phyloP scores from a whole-genome alignment of 2,888 invertebrate species.

The Boloria selene region DNA sequence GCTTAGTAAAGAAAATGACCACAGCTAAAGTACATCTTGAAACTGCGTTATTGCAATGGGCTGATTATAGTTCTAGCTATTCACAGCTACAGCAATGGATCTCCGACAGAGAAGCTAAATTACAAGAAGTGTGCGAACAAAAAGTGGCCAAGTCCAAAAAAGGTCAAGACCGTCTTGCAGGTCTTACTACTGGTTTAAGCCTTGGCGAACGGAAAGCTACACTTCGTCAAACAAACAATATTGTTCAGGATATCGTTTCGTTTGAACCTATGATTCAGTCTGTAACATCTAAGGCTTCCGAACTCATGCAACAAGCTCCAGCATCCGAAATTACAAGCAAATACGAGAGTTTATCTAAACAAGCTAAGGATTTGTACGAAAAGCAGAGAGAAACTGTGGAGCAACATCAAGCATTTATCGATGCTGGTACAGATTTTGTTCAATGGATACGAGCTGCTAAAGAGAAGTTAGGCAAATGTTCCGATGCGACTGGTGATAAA shows the following conservation, averaged over 20 bases:
- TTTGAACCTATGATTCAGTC: slow-evolving; percentile 99
- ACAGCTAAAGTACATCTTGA: slow-evolving; percentile 95
- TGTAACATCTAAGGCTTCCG: slow-evolving; percentile 95
- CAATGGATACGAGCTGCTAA: slow-evolving; percentile 96
- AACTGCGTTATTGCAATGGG: slow-evolving; percentile 96
- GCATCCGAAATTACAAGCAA: slow-evolving; percentile 95
- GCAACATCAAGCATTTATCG: slow-evolving; percentile 95
- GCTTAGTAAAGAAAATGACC: slow-evolving; percentile 94
- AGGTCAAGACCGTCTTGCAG: slow-evolving; percentile 85
- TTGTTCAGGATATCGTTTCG: slow-evolving; percentile 97
- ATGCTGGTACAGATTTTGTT: slow-evolving; percentile 94
- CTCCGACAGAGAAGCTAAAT: slow-evolving; percentile 94
- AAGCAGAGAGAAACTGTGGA: slow-evolving; percentile 95
- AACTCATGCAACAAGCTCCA: slow-evolving; percentile 94
- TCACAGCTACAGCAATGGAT: slow-evolving; percentile 97
- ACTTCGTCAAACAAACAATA: slow-evolving; percentile 94
- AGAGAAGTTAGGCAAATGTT: slow-evolving; percentile 94
- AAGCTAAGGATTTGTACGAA: slow-evolving; percentile 94
- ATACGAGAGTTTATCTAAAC: slow-evolving; percentile 94
- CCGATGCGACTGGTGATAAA: slow-evolving; percentile 95
- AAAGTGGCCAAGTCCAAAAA: slow-evolving; percentile 91
- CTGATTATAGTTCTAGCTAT: slow-evolving; percentile 96
- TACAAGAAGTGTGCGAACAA: slow-evolving; percentile 94
- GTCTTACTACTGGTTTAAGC: slow-evolving; percentile 88
- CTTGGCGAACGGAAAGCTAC: slow-evolving; percentile 94